Percentiles rank a stretch among this genome's conserved stretches.
Conservation (phyloP, 2,797 vertebrate species). For the Mormyrus proboscirostris region DNA sequence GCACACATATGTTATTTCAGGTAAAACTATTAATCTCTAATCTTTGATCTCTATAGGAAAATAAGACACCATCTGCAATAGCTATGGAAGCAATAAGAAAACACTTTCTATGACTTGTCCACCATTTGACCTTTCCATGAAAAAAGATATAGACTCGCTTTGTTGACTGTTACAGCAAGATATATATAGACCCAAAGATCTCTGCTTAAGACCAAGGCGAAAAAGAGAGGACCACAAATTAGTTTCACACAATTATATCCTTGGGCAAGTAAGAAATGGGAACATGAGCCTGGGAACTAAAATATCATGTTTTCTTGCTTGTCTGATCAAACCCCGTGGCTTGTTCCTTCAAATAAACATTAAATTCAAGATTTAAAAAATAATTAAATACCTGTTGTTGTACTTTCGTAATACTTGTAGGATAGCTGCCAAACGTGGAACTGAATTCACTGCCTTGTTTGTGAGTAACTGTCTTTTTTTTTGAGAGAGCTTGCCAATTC, state of each 20-base stretch:
- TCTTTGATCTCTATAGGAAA: not conserved
- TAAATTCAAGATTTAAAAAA: not conserved
- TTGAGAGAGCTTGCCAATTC: not conserved
- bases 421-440: constrained; percentile 26
- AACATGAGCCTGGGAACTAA: not conserved
- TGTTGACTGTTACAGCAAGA: not conserved
- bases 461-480: not conserved
- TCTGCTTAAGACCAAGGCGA: not conserved
- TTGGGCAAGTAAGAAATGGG: not conserved
- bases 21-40: not conserved
- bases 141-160: not conserved
- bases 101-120: not conserved
- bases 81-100: not conserved
- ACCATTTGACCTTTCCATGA: not conserved
- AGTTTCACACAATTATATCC: constrained; percentile 13
- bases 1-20: not conserved
- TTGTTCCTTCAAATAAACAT: not conserved
- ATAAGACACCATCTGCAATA: not conserved
- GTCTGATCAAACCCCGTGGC: not conserved
- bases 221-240: constrained; percentile 7
- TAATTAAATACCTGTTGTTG: not conserved
- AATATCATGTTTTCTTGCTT: constrained; percentile 13
- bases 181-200: not conserved
- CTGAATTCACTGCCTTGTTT: constrained; percentile 10
- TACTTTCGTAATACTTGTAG: not conserved